These are phyloP conservation scores for Alouatta palliata DNA, from an alignment of 2,113 vertebrate species.

Conservation along the genomic window DNA sequence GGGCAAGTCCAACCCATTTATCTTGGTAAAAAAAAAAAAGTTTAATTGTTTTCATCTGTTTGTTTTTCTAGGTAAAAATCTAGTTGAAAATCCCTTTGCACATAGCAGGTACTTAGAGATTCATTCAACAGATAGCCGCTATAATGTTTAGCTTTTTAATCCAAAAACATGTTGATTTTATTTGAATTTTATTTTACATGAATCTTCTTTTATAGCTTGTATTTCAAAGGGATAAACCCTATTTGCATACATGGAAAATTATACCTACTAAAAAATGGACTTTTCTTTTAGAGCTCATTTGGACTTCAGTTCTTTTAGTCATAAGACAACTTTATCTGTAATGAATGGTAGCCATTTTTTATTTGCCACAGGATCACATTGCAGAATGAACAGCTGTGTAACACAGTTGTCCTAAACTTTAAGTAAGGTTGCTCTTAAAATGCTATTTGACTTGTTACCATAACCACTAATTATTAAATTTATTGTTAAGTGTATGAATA, in stretches of 20 bases:
- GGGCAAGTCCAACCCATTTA: neutral
- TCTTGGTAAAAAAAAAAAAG: neutral
- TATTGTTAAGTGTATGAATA: constrained; percentile 26
- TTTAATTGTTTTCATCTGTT: constrained; percentile 39
- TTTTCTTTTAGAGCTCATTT: constrained; percentile 39
- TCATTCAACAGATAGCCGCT: neutral
- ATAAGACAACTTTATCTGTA: constrained; percentile 17
- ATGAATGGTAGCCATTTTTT: constrained; percentile 23
- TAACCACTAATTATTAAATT: constrained; percentile 50
- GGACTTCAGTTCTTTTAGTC: neutral
- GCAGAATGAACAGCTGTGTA: neutral
- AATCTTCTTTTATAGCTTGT: constrained; percentile 20
- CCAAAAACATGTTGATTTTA: constrained; percentile 19
- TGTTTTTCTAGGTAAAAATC: neutral
- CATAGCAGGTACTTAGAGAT: neutral
- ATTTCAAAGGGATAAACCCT: neutral
- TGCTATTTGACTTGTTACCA: neutral
- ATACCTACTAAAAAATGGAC: constrained; percentile 54
- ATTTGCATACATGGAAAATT: constrained; percentile 32
- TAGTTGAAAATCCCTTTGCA: constrained; percentile 45
- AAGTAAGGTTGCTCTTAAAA: constrained; percentile 53
- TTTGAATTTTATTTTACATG: constrained; percentile 41
- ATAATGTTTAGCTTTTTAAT: constrained; percentile 16
- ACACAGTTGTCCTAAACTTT: constrained; percentile 48
- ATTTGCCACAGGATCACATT: constrained; percentile 39